Percentiles rank a stretch among this genome's conserved stretches.
phyloP scores from a whole-genome alignment of 2,113 vertebrate genomes.

The Pungitius pungitius region DNA sequence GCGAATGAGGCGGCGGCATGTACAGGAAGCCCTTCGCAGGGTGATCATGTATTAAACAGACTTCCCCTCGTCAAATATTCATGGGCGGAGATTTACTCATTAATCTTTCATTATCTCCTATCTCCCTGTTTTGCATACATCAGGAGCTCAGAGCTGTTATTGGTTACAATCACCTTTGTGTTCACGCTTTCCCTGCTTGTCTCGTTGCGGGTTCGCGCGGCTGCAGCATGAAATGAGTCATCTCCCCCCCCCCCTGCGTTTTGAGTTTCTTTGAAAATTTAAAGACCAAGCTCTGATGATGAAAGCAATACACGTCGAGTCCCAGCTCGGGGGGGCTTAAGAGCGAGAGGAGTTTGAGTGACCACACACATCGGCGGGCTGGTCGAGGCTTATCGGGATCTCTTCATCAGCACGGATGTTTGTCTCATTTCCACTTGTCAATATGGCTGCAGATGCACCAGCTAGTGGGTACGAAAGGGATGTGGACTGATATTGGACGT shows the following conservation, averaged over 20 bases:
- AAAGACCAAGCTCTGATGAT: not conserved
- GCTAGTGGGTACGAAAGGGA: slow-evolving; percentile 9
- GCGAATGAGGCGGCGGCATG: slow-evolving; percentile 59
- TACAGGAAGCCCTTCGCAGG: slow-evolving; percentile 73
- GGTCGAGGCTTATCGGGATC: slow-evolving; percentile 44
- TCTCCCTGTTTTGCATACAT: slow-evolving; percentile 72
- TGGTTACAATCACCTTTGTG: slow-evolving; percentile 47
- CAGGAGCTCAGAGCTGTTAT: slow-evolving; percentile 45
- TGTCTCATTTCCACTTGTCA: slow-evolving; percentile 36
- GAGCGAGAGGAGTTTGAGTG: slow-evolving; percentile 36
- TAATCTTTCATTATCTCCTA: slow-evolving; percentile 81
- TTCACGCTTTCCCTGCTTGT: slow-evolving; percentile 19
- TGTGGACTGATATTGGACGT: not conserved
- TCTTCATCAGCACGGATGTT: slow-evolving; percentile 46
- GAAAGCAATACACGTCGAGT: slow-evolving; percentile 1
- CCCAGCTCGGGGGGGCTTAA: slow-evolving; percentile 26
- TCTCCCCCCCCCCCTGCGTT: no score
- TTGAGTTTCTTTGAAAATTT: slow-evolving; percentile 28
- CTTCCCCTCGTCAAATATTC: slow-evolving; percentile 81
- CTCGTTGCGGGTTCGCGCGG: not conserved
- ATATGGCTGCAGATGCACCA: slow-evolving; percentile 21
- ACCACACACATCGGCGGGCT: slow-evolving; percentile 34
- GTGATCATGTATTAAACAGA: slow-evolving; percentile 81
- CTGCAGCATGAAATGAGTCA: slow-evolving; percentile 27
- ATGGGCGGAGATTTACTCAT: slow-evolving; percentile 78